These are phyloP conservation scores for Echinarachnius parma DNA, from an alignment of 53 echinoderm and acorn worm genomes.

Conservation along the genomic window DNA sequence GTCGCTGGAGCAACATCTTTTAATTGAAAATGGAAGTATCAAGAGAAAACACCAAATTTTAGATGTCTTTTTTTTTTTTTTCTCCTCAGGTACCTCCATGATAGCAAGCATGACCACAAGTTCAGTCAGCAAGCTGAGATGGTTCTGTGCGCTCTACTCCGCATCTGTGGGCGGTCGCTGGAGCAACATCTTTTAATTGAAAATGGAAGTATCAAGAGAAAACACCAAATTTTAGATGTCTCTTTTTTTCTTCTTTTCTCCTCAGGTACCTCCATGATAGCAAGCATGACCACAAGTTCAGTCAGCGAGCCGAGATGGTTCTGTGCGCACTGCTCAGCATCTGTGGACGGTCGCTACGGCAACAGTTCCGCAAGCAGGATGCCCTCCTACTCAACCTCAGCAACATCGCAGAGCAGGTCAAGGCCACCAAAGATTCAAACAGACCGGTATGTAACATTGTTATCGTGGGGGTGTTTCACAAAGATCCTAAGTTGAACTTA, in stretches of 20 bases:
- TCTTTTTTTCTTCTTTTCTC: too few relatives aligned
- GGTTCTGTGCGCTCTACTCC: conserved; percentile 84
- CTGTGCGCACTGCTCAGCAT: conserved; percentile 82
- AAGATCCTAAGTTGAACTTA: too few relatives aligned
- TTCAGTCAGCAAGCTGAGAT: conserved; percentile 88
- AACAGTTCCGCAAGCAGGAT: conserved; percentile 86
- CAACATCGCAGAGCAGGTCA: conserved; percentile 76
- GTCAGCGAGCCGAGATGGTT: conserved; percentile 84
- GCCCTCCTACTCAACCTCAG: conserved; percentile 74
- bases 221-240: too few relatives aligned
- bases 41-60: neutral
- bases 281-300: conserved; percentile 87
- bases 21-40: too few relatives aligned
- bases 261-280: conserved; percentile 92
- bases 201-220: too few relatives aligned
- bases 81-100: conserved; percentile 82
- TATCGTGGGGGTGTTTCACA: too few relatives aligned
- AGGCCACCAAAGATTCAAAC: conserved; percentile 72
- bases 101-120: conserved; percentile 84
- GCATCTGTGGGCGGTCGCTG: conserved; percentile 75
- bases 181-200: too few relatives aligned
- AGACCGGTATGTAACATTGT: conserved; percentile 71
- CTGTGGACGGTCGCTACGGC: conserved; percentile 76
- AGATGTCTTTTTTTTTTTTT: neutral
- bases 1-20: too few relatives aligned